Evolutionary conservation across 2,113 vertebrate species (phyloP), one percentile per base, ranked within the genome.

Genomic region (Mormoops blainvillei): DNA sequence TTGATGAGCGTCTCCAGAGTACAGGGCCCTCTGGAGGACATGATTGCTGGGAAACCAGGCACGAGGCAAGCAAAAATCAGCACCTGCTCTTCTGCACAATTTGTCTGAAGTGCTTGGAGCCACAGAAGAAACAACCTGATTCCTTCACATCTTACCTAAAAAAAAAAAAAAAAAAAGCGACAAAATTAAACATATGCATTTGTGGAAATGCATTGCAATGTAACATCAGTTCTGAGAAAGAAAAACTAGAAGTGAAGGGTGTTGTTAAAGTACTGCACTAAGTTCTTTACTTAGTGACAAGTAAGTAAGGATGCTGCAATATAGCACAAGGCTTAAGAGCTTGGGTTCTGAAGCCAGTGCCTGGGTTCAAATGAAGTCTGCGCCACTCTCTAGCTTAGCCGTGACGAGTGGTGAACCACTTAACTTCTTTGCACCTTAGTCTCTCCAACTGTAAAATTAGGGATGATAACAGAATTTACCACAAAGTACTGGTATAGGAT

Each of bases 61-160:
- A 99, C 99, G 28, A 99, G 99, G 97, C 99, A 99, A 96, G 99
- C 99, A 87, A 99, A 99, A 95, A 99, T 99, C 96, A 99, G 98
- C 94, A 99, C 98, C 98, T 99, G 99, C 96, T 99, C 99, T 98
- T 99, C 99, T 0, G 98, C 98, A 96, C 99, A 99, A 98, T 99
- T 99, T 87, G 99, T 99, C 98, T 99, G 99, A 96, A 99, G 99
- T 13, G 99, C 99, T 97, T 99, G 99, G 80, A 99, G 98, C 99
- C 99, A 99, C 86, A 99, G 99, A 97, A 99, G 99, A 98, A 99
- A 99, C 74, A 99, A 99, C 28, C 99, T 99, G 97, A 99, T 99
- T 87, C 99, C 99, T 98, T 99, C 99, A 96, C 99, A 99, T 98
- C 99, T 99, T 98, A 99, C 99, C 99, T 99, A 95, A 94, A 38